Evolutionary conservation across 2,113 vertebrate genomes (phyloP).

Genomic region (Tinamus guttatus): DNA sequence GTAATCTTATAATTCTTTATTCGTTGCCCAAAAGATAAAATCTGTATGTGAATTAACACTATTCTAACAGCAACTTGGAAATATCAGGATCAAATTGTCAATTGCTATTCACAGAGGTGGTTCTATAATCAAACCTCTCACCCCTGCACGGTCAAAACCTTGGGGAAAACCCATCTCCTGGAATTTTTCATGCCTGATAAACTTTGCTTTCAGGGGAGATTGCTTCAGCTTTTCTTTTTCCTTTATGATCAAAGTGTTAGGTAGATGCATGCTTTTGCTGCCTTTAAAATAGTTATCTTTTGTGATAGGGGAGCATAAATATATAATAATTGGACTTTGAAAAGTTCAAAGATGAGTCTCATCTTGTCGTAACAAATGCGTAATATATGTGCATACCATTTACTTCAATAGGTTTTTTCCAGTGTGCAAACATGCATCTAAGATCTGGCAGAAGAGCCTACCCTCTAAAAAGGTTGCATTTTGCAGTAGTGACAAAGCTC

Average conservation of each 20-base stretch:
- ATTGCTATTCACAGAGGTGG: neutral
- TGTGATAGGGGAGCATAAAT: neutral
- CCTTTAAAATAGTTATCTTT: neutral
- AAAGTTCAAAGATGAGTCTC: neutral
- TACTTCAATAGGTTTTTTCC: neutral
- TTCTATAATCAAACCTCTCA: neutral
- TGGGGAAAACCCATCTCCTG: neutral
- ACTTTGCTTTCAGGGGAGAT: neutral
- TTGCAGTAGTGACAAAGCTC: neutral
- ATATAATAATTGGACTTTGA: neutral
- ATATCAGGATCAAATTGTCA: neutral
- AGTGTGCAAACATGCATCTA: neutral
- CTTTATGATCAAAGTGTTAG: neutral
- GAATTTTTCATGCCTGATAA: neutral
- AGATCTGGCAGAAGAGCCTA: neutral
- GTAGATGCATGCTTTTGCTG: neutral
- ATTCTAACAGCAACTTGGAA: neutral
- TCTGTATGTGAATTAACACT: neutral
- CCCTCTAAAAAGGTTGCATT: neutral
- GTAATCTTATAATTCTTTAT: neutral
- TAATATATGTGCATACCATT: fast-evolving
- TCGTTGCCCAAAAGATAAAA: neutral
- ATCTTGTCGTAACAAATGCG: neutral
- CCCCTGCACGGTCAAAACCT: neutral
- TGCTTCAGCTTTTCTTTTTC: neutral